Percentiles rank a stretch among this genome's conserved stretches.
These are phyloP conservation scores for Philotrypesis tridentata DNA, from an alignment of 1,140 invertebrate species.

Conservation along the genomic window DNA sequence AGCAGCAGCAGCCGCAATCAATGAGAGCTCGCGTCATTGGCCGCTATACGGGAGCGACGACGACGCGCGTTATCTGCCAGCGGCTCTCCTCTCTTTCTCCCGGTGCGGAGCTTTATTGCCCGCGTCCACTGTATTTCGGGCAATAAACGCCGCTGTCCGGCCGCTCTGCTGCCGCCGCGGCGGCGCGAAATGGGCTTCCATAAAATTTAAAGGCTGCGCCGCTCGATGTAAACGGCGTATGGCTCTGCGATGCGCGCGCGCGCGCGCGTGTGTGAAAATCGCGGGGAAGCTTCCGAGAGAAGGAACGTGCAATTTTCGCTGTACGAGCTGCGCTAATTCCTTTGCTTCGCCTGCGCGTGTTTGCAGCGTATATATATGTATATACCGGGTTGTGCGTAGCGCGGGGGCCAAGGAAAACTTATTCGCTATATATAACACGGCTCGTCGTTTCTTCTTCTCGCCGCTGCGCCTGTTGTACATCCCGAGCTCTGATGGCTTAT, in stretches of 20 bases:
- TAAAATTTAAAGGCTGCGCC: constrained; percentile 63
- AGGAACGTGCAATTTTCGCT: background rate
- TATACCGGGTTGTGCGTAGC: too few relatives aligned
- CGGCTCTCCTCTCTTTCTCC: constrained; percentile 40
- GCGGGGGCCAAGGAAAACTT: too few relatives aligned
- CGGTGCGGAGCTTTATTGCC: constrained; percentile 56
- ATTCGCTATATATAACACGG: too few relatives aligned
- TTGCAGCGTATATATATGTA: too few relatives aligned
- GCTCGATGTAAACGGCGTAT: constrained; percentile 56
- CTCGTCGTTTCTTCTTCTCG: too few relatives aligned
- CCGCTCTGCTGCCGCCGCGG: background rate
- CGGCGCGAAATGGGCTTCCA: constrained; percentile 59
- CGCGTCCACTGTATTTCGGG: constrained; percentile 60
- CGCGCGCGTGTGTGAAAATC: background rate
- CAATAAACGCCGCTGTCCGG: constrained; percentile 65
- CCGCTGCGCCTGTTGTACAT: too few relatives aligned
- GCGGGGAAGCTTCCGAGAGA: background rate
- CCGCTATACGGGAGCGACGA: constrained; percentile 31
- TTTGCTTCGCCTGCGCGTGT: background rate
- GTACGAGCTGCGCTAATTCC: background rate
- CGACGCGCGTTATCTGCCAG: constrained; percentile 56
- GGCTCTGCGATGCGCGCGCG: background rate
- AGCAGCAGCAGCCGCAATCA: constrained; percentile 7
- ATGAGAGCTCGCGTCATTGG: constrained; percentile 22
- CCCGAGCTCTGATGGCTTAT: too few relatives aligned